Evolutionary conservation across 2,797 vertebrate genomes (phyloP), one percentile per base, ranked within the genome.

Genomic region (Decapterus maruadsi): DNA sequence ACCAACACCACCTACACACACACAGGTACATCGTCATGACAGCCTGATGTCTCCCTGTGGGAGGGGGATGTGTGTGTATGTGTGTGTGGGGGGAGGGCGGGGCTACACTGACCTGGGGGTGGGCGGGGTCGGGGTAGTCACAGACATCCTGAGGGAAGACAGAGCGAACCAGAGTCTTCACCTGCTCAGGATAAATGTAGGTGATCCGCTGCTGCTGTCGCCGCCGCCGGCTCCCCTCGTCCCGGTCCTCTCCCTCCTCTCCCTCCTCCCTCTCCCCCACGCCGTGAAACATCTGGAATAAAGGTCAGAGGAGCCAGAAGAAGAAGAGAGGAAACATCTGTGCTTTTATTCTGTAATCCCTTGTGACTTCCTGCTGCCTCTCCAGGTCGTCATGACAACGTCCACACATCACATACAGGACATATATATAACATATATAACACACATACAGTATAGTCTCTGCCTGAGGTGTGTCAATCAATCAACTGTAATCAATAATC

Each of bases 101-200:
- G n/a, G n/a, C n/a, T n/a, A n/a, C n/a, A n/a, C n/a, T n/a, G n/a
- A n/a, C n/a, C n/a, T n/a, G n/a, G n/a, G n/a, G n/a, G n/a, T n/a
- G n/a, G n/a, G n/a, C n/a, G n/a, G 95, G 95, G 73, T 96, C 82
- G 0, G 86, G 81, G 71, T 94, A 93, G 76, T 93, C 81, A 56
- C 94, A 81, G 65, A 95, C 22, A 14, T 87, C 76, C 10, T 82
- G 7, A 4, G 94, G 89, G 74, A 95, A 96, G 4, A 86, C 90
- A 6, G 85, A 62, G 2, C 93, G 94, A 0, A 95, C 56, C 84
- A 95, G 54, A 82, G 79, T 70, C 60, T 95, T 96, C 59, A 95
- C 79, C 65, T 93, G 89, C 2, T 67, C 29, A 0, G 95, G 94
- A 74, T 93, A 95, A 51, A 95, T 79, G 6, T 94, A 96, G 0